These are phyloP conservation scores for Zootermopsis nevadensis DNA, from an alignment of 2,888 invertebrate genomes.

Conservation along the genomic window DNA sequence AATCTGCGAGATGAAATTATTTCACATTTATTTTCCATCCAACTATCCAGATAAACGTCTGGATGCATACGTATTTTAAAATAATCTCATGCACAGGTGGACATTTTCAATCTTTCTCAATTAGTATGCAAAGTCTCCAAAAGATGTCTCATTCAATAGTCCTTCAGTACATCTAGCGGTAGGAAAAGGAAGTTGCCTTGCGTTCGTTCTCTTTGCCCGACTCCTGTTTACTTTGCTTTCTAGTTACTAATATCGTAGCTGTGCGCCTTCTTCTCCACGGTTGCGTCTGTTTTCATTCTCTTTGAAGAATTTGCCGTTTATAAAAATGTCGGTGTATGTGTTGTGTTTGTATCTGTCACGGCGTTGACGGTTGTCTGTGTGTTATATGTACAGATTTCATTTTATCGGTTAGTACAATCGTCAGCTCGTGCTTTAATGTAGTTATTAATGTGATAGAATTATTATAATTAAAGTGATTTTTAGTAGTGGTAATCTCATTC, in stretches of 20 bases:
- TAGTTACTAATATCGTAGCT: not conserved
- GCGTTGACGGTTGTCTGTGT: not conserved
- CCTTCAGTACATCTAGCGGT: too few species aligned
- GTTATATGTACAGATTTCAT: not conserved
- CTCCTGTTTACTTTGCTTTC: too few species aligned
- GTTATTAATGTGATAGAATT: not conserved
- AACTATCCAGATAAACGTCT: too few species aligned
- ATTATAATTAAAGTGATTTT: not conserved
- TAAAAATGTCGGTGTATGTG: not conserved
- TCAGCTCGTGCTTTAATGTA: not conserved
- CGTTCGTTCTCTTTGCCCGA: too few species aligned
- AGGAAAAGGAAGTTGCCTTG: too few species aligned
- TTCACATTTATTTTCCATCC: too few species aligned
- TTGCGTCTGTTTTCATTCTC: not conserved
- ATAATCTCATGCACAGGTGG: too few species aligned
- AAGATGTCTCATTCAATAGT: too few species aligned
- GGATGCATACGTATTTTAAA: too few species aligned
- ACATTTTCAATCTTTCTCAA: too few species aligned
- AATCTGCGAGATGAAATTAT: not conserved
- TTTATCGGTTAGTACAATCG: not conserved
- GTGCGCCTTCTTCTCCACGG: too few species aligned
- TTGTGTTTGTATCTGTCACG: not conserved
- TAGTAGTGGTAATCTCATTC: not conserved
- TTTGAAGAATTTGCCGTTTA: not conserved
- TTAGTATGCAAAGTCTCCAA: too few species aligned